Evolutionary conservation across 1,140 invertebrate genomes (phyloP), one percentile per base, ranked within the genome.

Genomic region (Caenorhabditis latens): DNA sequence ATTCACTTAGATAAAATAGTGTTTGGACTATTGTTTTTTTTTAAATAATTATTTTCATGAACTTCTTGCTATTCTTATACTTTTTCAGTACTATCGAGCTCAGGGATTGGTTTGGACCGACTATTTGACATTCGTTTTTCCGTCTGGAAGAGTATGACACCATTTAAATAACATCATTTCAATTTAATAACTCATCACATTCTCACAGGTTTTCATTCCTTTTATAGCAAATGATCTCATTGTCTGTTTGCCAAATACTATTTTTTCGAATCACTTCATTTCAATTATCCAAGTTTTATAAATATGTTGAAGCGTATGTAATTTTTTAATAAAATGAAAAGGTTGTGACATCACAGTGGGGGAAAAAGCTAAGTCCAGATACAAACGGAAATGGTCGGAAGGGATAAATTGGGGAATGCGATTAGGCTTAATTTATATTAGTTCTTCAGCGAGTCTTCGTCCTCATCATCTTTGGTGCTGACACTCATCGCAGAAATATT

Each of bases 401-500:
- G 24, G 16, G 50, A 53, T 16, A 14, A 63, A 13, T 11, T 13
- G 9, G 24, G 21, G 32, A 58, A 32, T 63, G 21, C 24, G 61
- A 63, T 63, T 63, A 32, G 3, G 3, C 11, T 13, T 32, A 6
- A 58, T n/a, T 58, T n/a, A 67, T 9, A 50, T 79, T 24, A 79
- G n/a, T 79, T 79, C 19, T 71, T 71, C 13, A 71, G 14, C 8
- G 71, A 85, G 24, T 85, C 84, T 9, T 85, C 65, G 2, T 85
- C 84, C 24, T 85, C 84, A 3, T 85, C 84, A 43, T 50, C 84
- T 32, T 50, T 50, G 21, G 50, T 67, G 9, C 53, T 71, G 46
- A 65, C 58, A 16, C 67, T 85, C 48, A 85, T 24, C 42, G 46
- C 65, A 11, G 87, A 88, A 4, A 79, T 4, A 79, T 79, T 79